Evolutionary conservation across 2,113 vertebrate species (phyloP).

Genomic region (Stigmatopora nigra): DNA sequence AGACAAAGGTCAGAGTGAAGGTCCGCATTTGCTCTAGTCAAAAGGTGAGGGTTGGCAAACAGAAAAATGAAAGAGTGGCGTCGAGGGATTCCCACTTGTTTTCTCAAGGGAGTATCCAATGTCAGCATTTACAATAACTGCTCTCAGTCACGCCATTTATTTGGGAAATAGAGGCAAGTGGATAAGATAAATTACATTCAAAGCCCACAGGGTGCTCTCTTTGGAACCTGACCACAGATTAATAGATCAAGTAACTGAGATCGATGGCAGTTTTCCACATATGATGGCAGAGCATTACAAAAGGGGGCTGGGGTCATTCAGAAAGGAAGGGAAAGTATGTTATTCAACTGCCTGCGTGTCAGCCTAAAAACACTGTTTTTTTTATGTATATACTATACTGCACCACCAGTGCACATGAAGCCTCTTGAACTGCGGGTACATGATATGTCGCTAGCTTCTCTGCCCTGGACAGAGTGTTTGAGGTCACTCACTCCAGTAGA

Average conservation of each 20-base stretch:
- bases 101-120: conserved; percentile 32
- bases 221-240: conserved; percentile 12
- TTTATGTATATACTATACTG: not conserved
- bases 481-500: conserved; percentile 19
- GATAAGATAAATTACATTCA: conserved; percentile 4
- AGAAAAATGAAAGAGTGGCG: not conserved
- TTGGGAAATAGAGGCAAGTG: not conserved
- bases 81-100: conserved; percentile 24
- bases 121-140: conserved; percentile 13
- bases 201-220: not conserved
- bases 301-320: no score
- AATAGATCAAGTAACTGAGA: conserved; percentile 2
- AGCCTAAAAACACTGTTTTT: not conserved
- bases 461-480: conserved; percentile 11
- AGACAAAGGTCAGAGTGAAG: conserved; percentile 39
- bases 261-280: not conserved
- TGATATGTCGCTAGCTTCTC: conserved; percentile 14
- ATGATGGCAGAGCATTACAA: not conserved
- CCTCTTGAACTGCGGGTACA: conserved; percentile 16
- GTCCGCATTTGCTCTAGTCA: conserved; percentile 41
- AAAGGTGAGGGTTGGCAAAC: conserved; percentile 45
- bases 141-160: conserved; percentile 6
- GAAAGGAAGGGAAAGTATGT: not conserved
- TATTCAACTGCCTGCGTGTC: conserved; percentile 1
- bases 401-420: conserved; percentile 7